Evolutionary conservation across 1,140 invertebrate species (phyloP).

Genomic region (Acyrthosiphon pisum): DNA sequence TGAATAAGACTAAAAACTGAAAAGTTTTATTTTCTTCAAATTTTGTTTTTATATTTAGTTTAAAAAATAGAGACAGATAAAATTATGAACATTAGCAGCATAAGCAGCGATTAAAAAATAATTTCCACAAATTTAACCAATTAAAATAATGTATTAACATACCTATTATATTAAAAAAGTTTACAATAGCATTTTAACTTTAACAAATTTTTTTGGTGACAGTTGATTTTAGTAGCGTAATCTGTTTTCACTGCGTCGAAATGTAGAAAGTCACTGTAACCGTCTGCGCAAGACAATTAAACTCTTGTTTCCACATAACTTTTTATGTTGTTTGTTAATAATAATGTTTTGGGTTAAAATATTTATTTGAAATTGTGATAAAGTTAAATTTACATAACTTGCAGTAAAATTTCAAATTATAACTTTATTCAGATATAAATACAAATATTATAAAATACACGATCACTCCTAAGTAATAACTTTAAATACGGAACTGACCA

Average conservation of each 20-base stretch:
- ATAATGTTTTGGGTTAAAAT: background rate
- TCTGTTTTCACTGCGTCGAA: background rate
- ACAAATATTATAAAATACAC: background rate
- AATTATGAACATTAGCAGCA: background rate
- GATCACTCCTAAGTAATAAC: background rate
- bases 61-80: background rate
- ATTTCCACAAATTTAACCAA: background rate
- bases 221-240: background rate
- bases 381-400: background rate
- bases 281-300: constrained; percentile 14
- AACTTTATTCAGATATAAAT: background rate
- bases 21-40: background rate
- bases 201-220: background rate
- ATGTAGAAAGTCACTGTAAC: background rate
- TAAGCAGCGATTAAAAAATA: background rate
- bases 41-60: background rate
- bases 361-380: background rate
- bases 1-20: background rate
- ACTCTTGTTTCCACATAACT: background rate
- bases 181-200: background rate
- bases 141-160: background rate
- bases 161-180: background rate
- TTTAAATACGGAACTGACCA: background rate
- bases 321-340: background rate
- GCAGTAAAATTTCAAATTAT: background rate